Evolutionary conservation across 2,888 invertebrate genomes (phyloP).

Genomic region (Alentia gelatinosa): DNA sequence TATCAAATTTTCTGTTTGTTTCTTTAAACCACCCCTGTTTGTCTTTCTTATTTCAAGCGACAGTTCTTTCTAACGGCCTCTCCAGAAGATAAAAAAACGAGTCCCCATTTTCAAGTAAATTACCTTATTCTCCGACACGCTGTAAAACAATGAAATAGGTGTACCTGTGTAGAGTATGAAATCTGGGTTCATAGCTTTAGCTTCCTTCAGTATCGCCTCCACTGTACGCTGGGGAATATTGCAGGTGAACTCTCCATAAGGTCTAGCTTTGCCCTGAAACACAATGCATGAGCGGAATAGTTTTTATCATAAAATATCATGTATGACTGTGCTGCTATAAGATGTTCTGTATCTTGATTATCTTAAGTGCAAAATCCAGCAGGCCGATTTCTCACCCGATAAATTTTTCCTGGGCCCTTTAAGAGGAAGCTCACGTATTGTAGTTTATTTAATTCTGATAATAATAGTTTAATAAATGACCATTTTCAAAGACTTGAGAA

Average conservation of each 20-base stretch:
- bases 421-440: too few species aligned
- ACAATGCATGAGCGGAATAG: background rate
- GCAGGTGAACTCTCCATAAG: slow-evolving; percentile 7
- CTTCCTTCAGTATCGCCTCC: slow-evolving; percentile 13
- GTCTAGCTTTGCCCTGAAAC: slow-evolving; percentile 30
- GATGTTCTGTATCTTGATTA: background rate
- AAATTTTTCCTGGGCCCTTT: too few species aligned
- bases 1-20: too few species aligned
- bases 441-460: too few species aligned
- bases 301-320: background rate
- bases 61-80: too few species aligned
- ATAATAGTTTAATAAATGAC: too few species aligned
- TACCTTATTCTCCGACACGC: too few species aligned
- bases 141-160: background rate
- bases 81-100: too few species aligned
- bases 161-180: slow-evolving; percentile 28
- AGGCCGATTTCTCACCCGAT: background rate
- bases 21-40: too few species aligned
- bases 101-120: too few species aligned
- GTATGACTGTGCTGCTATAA: background rate
- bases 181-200: slow-evolving; percentile 24
- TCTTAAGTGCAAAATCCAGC: background rate
- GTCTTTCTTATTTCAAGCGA: too few species aligned
- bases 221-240: slow-evolving; percentile 48
- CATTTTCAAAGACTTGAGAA: too few species aligned